Evolutionary conservation across 1,140 invertebrate genomes (phyloP).

Genomic region (Augochlora pura): DNA sequence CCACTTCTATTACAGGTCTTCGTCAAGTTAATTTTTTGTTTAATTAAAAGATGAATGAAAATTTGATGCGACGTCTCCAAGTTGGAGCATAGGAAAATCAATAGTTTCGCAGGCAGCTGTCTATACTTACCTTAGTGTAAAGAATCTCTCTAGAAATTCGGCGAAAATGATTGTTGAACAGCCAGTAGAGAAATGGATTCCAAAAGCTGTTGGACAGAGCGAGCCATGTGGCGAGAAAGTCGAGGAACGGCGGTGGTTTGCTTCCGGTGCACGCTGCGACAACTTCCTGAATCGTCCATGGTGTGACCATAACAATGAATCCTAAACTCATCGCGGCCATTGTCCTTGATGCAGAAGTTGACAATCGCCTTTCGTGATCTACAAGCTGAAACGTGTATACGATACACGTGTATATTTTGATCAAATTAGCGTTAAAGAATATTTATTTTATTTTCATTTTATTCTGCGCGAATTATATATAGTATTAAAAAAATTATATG

Average conservation of each 20-base stretch:
- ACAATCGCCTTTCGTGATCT: conserved; percentile 87
- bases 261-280: conserved; percentile 92
- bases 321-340: conserved; percentile 94
- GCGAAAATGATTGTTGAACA: conserved; percentile 91
- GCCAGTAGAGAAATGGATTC: conserved; percentile 94
- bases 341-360: conserved; percentile 89
- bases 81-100: too few species aligned
- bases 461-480: too few species aligned
- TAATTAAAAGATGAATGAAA: too few species aligned
- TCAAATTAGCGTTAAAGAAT: too few species aligned
- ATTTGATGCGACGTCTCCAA: too few species aligned
- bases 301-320: conserved; percentile 93
- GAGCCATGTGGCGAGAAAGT: conserved; percentile 91
- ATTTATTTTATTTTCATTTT: too few species aligned
- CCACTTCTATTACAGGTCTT: too few species aligned
- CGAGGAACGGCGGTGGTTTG: conserved; percentile 88
- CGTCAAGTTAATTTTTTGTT: too few species aligned
- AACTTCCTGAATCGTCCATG: conserved; percentile 93
- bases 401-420: not conserved
- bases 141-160: conserved; percentile 88
- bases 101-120: too few species aligned
- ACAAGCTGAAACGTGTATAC: conserved; percentile 79
- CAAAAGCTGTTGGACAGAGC: conserved; percentile 93
- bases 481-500: too few species aligned
- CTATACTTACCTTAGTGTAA: conserved; percentile 84